A percentile compares a stretch with the other conserved stretches of the same genome.
phyloP scores from a whole-genome alignment of 2,113 vertebrate genomes.

The Platichthys stellatus region DNA sequence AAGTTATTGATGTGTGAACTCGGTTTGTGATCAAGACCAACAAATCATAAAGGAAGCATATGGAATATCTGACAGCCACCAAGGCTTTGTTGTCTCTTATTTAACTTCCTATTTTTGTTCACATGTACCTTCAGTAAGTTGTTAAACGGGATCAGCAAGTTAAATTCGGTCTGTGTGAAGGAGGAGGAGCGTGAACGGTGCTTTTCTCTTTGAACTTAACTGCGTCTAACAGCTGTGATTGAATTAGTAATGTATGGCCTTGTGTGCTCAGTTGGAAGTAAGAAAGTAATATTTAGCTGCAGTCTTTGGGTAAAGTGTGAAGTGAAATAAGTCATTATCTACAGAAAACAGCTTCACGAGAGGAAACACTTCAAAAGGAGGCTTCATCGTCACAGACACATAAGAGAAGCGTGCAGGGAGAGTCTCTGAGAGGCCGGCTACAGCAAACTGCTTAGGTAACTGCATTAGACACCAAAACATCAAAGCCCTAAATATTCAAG shows the following conservation, averaged over 20 bases:
- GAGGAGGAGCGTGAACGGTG: too few species aligned
- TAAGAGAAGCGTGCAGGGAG: slow-evolving; percentile 21
- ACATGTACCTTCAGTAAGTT: neutral
- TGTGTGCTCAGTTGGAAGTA: neutral
- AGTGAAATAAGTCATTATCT: slow-evolving; percentile 74
- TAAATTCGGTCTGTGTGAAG: slow-evolving; percentile 29
- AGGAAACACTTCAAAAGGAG: slow-evolving; percentile 64
- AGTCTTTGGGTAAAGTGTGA: slow-evolving; percentile 45
- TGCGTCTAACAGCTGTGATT: slow-evolving; percentile 11
- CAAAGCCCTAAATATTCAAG: slow-evolving; percentile 68
- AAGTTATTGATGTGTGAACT: slow-evolving; percentile 10
- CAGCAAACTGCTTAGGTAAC: slow-evolving; percentile 68
- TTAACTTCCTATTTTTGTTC: too few species aligned
- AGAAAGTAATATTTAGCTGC: neutral
- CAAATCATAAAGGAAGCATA: too few species aligned
- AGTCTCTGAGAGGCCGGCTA: slow-evolving; percentile 55
- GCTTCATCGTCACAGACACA: slow-evolving; percentile 61
- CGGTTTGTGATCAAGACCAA: neutral
- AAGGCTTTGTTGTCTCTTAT: neutral
- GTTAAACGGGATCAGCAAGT: slow-evolving; percentile 10
- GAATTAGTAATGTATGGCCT: too few species aligned
- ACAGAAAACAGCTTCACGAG: slow-evolving; percentile 66
- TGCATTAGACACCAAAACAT: slow-evolving; percentile 64
- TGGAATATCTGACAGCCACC: neutral
- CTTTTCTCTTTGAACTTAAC: slow-evolving; percentile 28